Evolutionary conservation across 2,888 invertebrate species (phyloP).

Genomic region (Agriotes lineatus): DNA sequence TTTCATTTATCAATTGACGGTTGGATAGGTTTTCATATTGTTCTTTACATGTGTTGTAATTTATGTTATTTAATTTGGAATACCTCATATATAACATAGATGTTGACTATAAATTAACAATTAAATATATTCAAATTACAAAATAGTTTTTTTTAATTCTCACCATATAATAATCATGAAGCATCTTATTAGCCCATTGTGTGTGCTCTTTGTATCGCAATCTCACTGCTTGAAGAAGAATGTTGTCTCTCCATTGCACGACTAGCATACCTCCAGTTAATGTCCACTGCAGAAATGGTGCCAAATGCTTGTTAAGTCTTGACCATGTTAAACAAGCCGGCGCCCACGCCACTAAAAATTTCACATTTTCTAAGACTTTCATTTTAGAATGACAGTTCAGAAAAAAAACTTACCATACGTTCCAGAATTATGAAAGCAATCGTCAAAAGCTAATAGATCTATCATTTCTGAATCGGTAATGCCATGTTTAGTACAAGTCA

Average conservation of each 20-base stretch:
- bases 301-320: constrained; percentile 73
- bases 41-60: too few relatives aligned
- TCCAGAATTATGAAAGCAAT: constrained; percentile 73
- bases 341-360: constrained; percentile 74
- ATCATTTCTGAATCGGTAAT: constrained; percentile 86
- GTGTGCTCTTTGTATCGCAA: constrained; percentile 73
- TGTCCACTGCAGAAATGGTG: constrained; percentile 77
- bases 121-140: too few relatives aligned
- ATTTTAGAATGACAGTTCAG: constrained; percentile 1
- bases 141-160: too few relatives aligned
- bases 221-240: constrained; percentile 73
- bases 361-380: too few relatives aligned
- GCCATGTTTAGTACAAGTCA: constrained; percentile 82
- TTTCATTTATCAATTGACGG: too few relatives aligned
- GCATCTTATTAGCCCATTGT: constrained; percentile 66
- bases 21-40: too few relatives aligned
- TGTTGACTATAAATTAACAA: too few relatives aligned
- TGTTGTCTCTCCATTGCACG: constrained; percentile 75
- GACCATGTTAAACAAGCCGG: constrained; percentile 79
- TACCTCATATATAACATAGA: too few relatives aligned
- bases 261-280: constrained; percentile 70
- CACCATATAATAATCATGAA: constrained; percentile 75
- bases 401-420: constrained; percentile 76
- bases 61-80: too few relatives aligned
- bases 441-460: constrained; percentile 76